phyloP scores from a whole-genome alignment of 2,113 vertebrate genomes.

The Gobiocypris rarus region DNA sequence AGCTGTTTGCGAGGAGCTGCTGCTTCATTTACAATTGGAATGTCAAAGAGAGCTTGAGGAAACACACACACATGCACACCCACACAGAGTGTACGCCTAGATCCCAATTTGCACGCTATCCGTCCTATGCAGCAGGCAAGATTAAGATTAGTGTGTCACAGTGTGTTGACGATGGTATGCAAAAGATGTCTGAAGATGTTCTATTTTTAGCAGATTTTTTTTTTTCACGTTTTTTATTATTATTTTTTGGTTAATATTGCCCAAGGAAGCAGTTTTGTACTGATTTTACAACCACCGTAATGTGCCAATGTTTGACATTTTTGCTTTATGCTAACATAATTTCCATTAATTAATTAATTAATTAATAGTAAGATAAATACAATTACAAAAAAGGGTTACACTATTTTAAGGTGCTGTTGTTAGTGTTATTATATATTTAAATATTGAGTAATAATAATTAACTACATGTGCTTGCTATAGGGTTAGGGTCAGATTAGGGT shows the following conservation, averaged over 20 bases:
- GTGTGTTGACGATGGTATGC: neutral
- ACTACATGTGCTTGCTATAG: too few species aligned
- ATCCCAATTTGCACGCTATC: slow-evolving; percentile 9
- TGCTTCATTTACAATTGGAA: slow-evolving; percentile 36
- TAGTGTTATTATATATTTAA: too few species aligned
- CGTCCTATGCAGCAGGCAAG: neutral
- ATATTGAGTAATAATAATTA: too few species aligned
- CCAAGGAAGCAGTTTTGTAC: neutral
- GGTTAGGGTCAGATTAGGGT: too few species aligned
- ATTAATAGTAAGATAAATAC: too few species aligned
- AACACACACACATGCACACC: slow-evolving; percentile 25
- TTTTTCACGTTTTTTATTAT: too few species aligned
- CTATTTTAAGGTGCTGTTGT: too few species aligned
- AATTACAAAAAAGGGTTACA: too few species aligned
- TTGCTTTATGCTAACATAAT: neutral
- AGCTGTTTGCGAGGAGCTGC: slow-evolving; percentile 14
- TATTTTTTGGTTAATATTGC: neutral
- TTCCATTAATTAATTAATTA: too few species aligned
- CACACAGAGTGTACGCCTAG: neutral
- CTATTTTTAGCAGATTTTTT: neutral
- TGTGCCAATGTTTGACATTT: neutral
- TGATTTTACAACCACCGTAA: neutral
- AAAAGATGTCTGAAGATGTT: neutral
- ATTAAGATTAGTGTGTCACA: neutral
- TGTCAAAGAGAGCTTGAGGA: slow-evolving; percentile 34